Evolutionary conservation across 2,888 invertebrate genomes (phyloP), one percentile per base, ranked within the genome.

Genomic region (Mantis religiosa): DNA sequence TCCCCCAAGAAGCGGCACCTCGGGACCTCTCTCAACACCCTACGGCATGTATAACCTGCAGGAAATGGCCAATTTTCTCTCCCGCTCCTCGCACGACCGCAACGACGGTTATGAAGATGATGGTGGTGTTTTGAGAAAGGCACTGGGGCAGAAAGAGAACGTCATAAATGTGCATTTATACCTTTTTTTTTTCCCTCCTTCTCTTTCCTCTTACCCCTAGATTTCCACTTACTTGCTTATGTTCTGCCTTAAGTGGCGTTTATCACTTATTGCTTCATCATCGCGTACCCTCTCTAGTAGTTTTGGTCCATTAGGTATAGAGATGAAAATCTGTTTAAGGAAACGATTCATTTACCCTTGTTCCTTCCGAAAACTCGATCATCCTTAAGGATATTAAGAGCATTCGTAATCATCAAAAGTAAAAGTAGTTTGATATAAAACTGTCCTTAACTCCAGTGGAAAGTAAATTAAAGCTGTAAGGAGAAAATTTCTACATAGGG

Each of bases 41-140:
- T 82, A 28, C 81, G 54, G 54, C 54, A 28, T 81, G 81, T 28
- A 86, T 81, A 87, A 87, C 87, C 87, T 87, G 34, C 82, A 87
- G 87, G 87, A 87, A 87, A 87, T 41, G 27, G 82, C 82, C 87
- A 87, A 82, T 87, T 71, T 87, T 82, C 41, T 41, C 82, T 71
- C 82, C 28, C 87, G 34, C 82, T 82, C 82, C 87, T 87, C 82
- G 27, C 41, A 41, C 82, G n/a, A 82, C 82, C 87, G 27, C 41
- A 87, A 87, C 82, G 82, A 82, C 87, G 54, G 81, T 87, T 87
- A 87, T 87, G 82, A 82, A 87, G 87, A 87, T 87, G 82, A 87
- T 87, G n/a, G 28, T 82, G 54, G 54, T 71, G 41, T 87, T 87
- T 82, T 87, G 34, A 87, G 82, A 82, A 54, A 15, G 34, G 86